These are phyloP conservation scores for Colistium nudipinnis DNA, from an alignment of 2,113 vertebrate species.

Conservation along the genomic window DNA sequence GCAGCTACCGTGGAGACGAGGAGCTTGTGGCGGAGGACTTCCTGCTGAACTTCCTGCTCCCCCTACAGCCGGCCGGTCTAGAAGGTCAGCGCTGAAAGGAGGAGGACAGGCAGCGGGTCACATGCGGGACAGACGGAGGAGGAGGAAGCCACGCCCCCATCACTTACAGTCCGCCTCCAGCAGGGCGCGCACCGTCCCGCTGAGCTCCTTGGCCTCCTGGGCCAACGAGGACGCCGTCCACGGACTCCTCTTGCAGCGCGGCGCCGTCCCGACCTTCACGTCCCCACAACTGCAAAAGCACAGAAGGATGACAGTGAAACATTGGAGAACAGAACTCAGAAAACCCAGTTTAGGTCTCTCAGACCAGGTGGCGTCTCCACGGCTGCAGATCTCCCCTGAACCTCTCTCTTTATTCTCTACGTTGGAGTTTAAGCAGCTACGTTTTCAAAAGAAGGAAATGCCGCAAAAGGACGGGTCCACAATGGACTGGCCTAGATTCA, in stretches of 20 bases:
- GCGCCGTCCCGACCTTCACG: constrained; percentile 68
- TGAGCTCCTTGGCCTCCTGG: constrained; percentile 88
- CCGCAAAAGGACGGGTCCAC: background rate
- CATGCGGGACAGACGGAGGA: constrained; percentile 52
- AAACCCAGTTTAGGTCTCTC: too few species aligned
- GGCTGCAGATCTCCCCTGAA: too few species aligned
- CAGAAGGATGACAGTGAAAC: background rate
- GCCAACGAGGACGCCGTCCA: constrained; percentile 79
- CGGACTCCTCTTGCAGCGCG: constrained; percentile 75
- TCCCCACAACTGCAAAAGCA: constrained; percentile 65
- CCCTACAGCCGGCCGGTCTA: constrained; percentile 38
- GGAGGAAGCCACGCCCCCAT: constrained; percentile 42
- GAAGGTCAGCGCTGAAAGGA: constrained; percentile 71
- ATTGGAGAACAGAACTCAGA: too few species aligned
- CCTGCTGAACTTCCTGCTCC: constrained; percentile 15
- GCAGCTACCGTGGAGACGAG: constrained; percentile 33
- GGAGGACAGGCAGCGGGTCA: constrained; percentile 35
- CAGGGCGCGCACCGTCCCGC: constrained; percentile 84
- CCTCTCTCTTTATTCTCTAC: too few species aligned
- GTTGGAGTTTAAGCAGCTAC: too few species aligned
- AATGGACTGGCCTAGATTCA: constrained; percentile 29
- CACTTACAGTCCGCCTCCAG: constrained; percentile 92
- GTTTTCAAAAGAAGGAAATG: too few species aligned
- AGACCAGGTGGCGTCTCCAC: too few species aligned
- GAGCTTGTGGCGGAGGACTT: background rate